phyloP scores from a whole-genome alignment of 2,113 vertebrate genomes.

The Lophochroa leadbeateri region DNA sequence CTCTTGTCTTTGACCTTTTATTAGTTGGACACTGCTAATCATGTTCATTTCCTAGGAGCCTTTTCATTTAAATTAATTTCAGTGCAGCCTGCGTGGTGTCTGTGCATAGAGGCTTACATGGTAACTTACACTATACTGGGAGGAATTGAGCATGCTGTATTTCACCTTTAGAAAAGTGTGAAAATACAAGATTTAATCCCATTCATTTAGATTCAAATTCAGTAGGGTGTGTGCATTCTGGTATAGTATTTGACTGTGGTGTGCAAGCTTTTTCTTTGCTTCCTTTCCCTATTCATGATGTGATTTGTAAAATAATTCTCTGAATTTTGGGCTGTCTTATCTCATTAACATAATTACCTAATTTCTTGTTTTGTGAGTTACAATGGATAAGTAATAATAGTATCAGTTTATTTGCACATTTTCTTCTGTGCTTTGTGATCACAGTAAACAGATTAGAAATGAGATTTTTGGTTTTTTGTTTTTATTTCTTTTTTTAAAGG shows the following conservation, averaged over 20 bases:
- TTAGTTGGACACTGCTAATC: rapidly evolving
- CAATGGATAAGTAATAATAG: slow-evolving; percentile 38
- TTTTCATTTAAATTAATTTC: background rate
- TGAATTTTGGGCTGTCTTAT: slow-evolving; percentile 28
- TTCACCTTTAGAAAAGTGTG: background rate
- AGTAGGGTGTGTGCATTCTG: background rate
- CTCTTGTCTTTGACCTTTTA: background rate
- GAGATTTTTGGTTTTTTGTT: background rate
- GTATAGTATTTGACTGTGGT: background rate
- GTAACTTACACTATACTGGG: background rate
- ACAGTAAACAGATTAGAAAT: slow-evolving; percentile 33
- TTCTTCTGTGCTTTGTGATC: slow-evolving; percentile 3
- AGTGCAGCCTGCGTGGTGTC: background rate
- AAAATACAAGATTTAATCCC: background rate
- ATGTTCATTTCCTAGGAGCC: background rate
- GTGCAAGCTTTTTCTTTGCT: background rate
- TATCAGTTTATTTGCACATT: background rate
- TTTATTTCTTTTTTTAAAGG: background rate
- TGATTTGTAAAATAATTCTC: slow-evolving; percentile 62
- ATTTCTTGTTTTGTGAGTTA: slow-evolving; percentile 54
- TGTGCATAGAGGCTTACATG: rapidly evolving
- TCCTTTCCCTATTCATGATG: background rate
- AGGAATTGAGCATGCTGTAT: background rate
- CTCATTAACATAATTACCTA: slow-evolving; percentile 62
- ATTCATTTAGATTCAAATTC: slow-evolving; percentile 25